phyloP scores from a whole-genome alignment of 1,140 invertebrate species.

The Eupeodes corollae region DNA sequence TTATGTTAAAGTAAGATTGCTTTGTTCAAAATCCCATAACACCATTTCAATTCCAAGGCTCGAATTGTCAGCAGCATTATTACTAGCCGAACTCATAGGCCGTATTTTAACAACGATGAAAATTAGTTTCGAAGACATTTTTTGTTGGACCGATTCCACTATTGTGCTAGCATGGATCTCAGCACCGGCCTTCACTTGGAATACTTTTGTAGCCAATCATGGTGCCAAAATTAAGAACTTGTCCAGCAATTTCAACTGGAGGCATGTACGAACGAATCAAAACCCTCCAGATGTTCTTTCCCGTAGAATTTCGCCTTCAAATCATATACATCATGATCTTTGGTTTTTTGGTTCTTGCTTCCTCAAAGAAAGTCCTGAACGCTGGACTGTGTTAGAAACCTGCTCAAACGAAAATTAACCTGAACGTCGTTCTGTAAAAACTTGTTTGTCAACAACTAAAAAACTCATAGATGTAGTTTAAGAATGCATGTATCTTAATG shows the following conservation, averaged over 20 bases:
- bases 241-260: slow-evolving; percentile 11
- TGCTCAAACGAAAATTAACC: background rate
- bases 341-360: background rate
- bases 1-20: background rate
- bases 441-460: too few relatives aligned
- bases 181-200: background rate
- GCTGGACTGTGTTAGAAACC: background rate
- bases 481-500: too few relatives aligned
- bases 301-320: too few relatives aligned
- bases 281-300: slow-evolving; percentile 15
- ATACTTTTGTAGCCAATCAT: slow-evolving; percentile 22
- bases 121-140: too few relatives aligned
- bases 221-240: slow-evolving; percentile 14
- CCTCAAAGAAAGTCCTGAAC: background rate
- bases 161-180: slow-evolving; percentile 5
- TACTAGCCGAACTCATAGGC: background rate
- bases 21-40: slow-evolving; percentile 8
- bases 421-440: background rate
- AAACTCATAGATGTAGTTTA: too few relatives aligned
- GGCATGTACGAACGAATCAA: slow-evolving; percentile 3
- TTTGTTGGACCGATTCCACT: slow-evolving; percentile 4
- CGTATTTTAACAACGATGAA: background rate
- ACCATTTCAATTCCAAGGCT: slow-evolving; percentile 5
- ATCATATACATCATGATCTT: background rate
- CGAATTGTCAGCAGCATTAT: too few relatives aligned